phyloP scores from a whole-genome alignment of 2,888 invertebrate genomes.

The Fragum whitleyi region DNA sequence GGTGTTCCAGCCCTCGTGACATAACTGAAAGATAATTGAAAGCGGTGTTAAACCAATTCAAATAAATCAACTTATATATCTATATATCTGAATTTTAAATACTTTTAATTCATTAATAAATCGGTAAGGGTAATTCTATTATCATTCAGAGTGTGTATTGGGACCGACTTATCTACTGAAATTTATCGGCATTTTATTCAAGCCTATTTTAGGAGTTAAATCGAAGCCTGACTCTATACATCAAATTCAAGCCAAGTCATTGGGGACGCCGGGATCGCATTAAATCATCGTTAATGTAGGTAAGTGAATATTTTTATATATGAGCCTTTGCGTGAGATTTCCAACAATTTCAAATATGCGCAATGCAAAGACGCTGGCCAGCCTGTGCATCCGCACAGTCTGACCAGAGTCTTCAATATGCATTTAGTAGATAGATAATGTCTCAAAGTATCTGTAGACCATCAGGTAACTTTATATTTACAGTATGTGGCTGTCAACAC shows the following conservation, averaged over 20 bases:
- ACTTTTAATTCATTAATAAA: too few relatives aligned
- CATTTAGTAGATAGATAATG: too few relatives aligned
- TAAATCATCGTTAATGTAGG: background rate
- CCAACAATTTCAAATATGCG: too few relatives aligned
- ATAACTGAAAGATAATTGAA: background rate
- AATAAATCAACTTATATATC: too few relatives aligned
- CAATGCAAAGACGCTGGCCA: too few relatives aligned
- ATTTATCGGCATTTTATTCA: slow-evolving; percentile 52
- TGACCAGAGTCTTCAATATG: too few relatives aligned
- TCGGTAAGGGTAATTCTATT: slow-evolving; percentile 7
- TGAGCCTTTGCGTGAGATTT: too few relatives aligned
- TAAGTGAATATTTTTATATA: background rate
- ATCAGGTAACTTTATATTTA: too few relatives aligned
- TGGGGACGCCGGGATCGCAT: background rate
- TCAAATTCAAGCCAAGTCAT: background rate
- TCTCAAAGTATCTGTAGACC: too few relatives aligned
- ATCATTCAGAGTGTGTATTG: slow-evolving; percentile 21
- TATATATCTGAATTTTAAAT: too few relatives aligned
- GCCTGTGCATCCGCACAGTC: too few relatives aligned
- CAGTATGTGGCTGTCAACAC: too few relatives aligned
- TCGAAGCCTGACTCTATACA: background rate
- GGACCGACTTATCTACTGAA: slow-evolving; percentile 46
- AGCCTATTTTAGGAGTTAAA: slow-evolving; percentile 28
- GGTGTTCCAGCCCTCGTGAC: background rate
- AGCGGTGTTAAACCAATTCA: background rate